Evolutionary conservation across 2,888 invertebrate species (phyloP), one percentile per base, ranked within the genome.

Genomic region (Hypselothyrea guttata): DNA sequence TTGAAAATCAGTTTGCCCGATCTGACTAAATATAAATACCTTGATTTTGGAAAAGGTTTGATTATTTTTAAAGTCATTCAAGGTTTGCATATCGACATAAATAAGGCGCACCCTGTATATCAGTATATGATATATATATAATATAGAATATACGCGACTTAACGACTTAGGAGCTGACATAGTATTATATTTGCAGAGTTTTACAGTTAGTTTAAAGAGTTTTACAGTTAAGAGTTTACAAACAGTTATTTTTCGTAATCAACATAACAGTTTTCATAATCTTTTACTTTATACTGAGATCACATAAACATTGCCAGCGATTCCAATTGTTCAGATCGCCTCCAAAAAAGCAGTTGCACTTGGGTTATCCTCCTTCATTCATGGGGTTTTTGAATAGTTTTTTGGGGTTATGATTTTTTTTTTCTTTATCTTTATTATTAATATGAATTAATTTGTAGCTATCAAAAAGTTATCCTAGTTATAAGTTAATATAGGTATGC

Each of bases 401-500:
- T 11, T 18, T 35, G 11, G 9, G 8, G 22, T 22, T 22, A 22
- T 22, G 22, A n/a, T n/a, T n/a, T 22, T 22, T 5, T 22, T 22
- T 22, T 22, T 5, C 16, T 27, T 30, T 28, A n/a, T 37, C 34
- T 53, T 34, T 44, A 44, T 47, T 18, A 41, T 51, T 40, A 44
- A 35, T 55, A 28, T 52, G 30, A 52, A 35, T 71, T 66, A 65
- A 65, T 65, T 22, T 68, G 47, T 45, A 49, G 42, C 56, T 71
- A 69, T 71, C 60, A 71, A 69, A 79, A 74, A 63, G 56, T 75
- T 66, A 74, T 35, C 46, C 65, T 74, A 76, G 11, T 15, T 58
- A 57, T 62, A 37, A 51, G 33, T 30, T 51, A 27, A 33, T 33
- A 33, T 33, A 46, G 57, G 42, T 38, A 22, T 42, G 41, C 27